A percentile compares a stretch with the other conserved stretches of the same genome.
phyloP scores from a whole-genome alignment of 1,140 invertebrate species.

The Anoplophora glabripennis region DNA sequence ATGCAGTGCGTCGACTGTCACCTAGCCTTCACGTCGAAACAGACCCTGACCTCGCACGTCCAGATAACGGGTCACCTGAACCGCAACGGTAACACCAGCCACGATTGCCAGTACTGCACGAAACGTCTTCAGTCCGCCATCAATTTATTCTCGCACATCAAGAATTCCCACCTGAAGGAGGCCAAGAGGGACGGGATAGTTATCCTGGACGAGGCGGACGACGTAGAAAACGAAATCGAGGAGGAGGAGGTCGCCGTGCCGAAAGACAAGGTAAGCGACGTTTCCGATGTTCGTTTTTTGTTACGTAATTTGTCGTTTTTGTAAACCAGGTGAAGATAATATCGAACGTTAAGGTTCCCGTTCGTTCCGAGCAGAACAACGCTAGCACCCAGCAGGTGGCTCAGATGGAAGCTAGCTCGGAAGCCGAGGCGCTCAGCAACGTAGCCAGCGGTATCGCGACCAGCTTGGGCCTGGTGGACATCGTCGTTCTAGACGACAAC shows the following conservation, averaged over 20 bases:
- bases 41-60: conserved; percentile 54
- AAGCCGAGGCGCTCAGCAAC: conserved; percentile 57
- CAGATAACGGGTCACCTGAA: conserved; percentile 58
- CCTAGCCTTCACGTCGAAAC: conserved; percentile 51
- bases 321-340: conserved; percentile 38
- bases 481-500: conserved; percentile 56
- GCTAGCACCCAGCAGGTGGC: conserved; percentile 19
- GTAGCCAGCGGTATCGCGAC: conserved; percentile 57
- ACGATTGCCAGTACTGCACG: conserved; percentile 66
- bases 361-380: background rate
- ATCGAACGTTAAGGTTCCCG: conserved; percentile 38
- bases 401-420: conserved; percentile 54
- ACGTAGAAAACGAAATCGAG: conserved; percentile 42
- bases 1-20: conserved; percentile 55
- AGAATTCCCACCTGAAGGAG: conserved; percentile 59
- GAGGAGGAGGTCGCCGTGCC: conserved; percentile 46
- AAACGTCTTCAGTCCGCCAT: conserved; percentile 62
- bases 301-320: background rate
- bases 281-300: background rate
- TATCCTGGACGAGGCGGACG: conserved; percentile 55
- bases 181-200: conserved; percentile 59
- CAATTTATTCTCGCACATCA: conserved; percentile 66
- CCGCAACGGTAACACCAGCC: conserved; percentile 37
- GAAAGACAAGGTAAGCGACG: conserved; percentile 12
- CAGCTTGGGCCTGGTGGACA: conserved; percentile 57